phyloP scores from a whole-genome alignment of 2,797 vertebrate species.

The Gobio occitaniae region DNA sequence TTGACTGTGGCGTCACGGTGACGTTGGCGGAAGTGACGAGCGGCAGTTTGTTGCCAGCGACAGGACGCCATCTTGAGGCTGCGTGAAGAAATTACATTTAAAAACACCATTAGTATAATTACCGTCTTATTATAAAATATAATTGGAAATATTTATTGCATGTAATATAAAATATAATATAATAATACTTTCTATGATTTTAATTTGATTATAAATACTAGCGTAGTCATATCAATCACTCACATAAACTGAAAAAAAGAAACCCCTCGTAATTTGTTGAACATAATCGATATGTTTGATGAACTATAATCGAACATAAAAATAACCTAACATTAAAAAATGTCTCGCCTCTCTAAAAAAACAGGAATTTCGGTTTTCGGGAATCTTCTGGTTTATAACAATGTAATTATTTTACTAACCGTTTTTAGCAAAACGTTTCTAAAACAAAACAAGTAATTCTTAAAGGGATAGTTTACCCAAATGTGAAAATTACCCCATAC shows the following conservation, averaged over 20 bases:
- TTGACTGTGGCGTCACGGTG: slow-evolving; percentile 52
- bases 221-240: neutral
- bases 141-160: neutral
- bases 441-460: neutral
- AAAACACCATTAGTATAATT: neutral
- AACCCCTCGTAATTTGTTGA: neutral
- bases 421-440: neutral
- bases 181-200: neutral
- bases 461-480: too few species aligned
- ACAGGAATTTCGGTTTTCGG: neutral
- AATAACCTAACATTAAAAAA: neutral
- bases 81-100: neutral
- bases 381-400: neutral
- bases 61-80: neutral
- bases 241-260: neutral
- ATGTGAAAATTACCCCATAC: too few species aligned
- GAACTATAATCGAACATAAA: neutral
- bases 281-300: neutral
- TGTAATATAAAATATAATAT: too few species aligned
- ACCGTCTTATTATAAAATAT: too few species aligned
- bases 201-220: neutral
- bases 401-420: neutral
- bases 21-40: slow-evolving; percentile 45
- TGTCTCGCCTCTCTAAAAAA: too few species aligned
- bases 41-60: neutral